Evolutionary conservation across 2,113 vertebrate species (phyloP).

Genomic region (Hippocampus guttulatus): DNA sequence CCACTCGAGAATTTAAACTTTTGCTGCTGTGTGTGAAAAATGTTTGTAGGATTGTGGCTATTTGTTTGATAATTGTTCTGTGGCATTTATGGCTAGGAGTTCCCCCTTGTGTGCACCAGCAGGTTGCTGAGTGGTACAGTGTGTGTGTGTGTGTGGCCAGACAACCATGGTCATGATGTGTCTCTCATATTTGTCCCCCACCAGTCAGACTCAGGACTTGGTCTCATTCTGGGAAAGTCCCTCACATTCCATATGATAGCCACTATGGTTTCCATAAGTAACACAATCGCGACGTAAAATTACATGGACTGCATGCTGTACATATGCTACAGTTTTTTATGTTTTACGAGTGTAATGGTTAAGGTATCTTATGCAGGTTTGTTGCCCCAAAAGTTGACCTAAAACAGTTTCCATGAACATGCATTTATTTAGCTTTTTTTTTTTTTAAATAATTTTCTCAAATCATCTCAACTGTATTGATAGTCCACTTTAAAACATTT

Average conservation of each 20-base stretch:
- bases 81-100: slow-evolving; percentile 55
- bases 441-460: too few species aligned
- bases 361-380: not conserved
- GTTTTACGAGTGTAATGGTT: too few species aligned
- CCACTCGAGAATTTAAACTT: slow-evolving; percentile 28
- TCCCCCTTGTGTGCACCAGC: slow-evolving; percentile 46
- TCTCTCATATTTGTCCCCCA: slow-evolving; percentile 23
- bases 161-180: slow-evolving; percentile 37
- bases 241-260: slow-evolving; percentile 5
- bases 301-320: not conserved
- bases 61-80: slow-evolving; percentile 52
- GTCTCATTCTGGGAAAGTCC: slow-evolving; percentile 51
- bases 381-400: not conserved
- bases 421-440: too few species aligned
- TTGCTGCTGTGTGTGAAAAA: slow-evolving; percentile 28
- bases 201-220: slow-evolving; percentile 19
- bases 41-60: slow-evolving; percentile 31
- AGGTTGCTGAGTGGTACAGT: slow-evolving; percentile 6
- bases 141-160: slow-evolving; percentile 14
- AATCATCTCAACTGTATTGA: too few species aligned
- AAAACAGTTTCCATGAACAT: too few species aligned
- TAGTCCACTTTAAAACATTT: too few species aligned
- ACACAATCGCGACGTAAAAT: not conserved
- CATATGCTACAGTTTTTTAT: not conserved
- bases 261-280: not conserved